Base-by-base conservation (phyloP, 2,113 vertebrate species). In the Diphyllodes magnificus region DNA sequence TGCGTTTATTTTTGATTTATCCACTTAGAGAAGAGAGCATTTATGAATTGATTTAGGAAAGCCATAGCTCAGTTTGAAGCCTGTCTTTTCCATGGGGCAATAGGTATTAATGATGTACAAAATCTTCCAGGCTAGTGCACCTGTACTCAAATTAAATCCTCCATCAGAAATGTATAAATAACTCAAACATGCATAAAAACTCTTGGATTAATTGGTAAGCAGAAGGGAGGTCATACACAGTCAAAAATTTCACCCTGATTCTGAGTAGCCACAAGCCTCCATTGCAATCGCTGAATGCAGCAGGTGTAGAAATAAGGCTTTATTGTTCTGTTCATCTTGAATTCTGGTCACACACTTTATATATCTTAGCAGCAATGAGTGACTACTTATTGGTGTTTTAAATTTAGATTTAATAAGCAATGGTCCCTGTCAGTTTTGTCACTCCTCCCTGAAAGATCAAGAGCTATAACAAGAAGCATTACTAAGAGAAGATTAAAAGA, bases 401-500 rank as follows among this genome's bases (percentile, higher is more conserved):
- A 82, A 92, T 79, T 85, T 86, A 92, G 87, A 68, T 77, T 69
- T 79, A 90, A 94, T 91, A 73, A 90, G 51, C 1, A 5, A 60
- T 64, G 31, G 49, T 57, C 31, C 56, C 79, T 78, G 69, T 35
- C 90, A 83, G 23, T 65, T 88, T 95, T 92, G 51, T 72, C 79
- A 82, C 56, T 82, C 37, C 30, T 72, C 19, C 59, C 63, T 80
- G 76, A 82, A 96, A 95, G 95, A 95, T 92, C 70, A 86, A 97
- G 86, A 81, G 80, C 40, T 60, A 31, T 72, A 91, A 66, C 54
- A 93, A 85, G 82, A 84, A 95, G 44, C 37, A 60, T 87, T 60
- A 50, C 50, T 88, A 92, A 87, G n/a, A 11, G n/a, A 93, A 93
- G 81, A 94, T 96, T 96, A 94, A 96, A 95, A 96, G 50, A 92